Conservation (phyloP, 2,113 vertebrate species). For the Anarhynchus alexandrinus region DNA sequence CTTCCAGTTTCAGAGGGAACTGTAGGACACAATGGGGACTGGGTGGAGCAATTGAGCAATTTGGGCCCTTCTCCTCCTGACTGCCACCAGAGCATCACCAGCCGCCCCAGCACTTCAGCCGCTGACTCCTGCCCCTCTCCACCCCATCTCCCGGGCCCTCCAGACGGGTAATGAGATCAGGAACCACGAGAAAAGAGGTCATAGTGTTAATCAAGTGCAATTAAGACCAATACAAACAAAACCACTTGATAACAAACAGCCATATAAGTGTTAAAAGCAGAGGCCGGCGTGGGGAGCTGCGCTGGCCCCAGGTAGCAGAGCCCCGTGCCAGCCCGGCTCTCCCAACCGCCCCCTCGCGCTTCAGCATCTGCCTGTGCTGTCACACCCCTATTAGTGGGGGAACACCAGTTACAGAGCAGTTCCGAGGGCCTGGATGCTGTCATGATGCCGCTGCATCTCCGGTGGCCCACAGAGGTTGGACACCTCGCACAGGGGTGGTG, state of each 20-base stretch:
- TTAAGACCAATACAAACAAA: background rate
- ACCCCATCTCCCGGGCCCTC: background rate
- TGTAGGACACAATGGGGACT: accelerated
- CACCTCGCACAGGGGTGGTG: too few species aligned
- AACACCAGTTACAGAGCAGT: background rate
- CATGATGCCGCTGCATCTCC: accelerated
- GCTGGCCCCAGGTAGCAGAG: accelerated
- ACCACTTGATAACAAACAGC: background rate
- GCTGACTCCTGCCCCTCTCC: background rate
- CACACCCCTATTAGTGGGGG: accelerated
- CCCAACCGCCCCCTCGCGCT: background rate
- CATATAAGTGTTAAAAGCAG: accelerated
- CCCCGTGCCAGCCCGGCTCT: background rate
- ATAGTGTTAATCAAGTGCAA: background rate
- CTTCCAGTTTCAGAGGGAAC: background rate
- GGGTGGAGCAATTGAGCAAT: accelerated
- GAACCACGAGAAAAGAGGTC: background rate
- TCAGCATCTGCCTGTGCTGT: background rate
- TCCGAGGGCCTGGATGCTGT: accelerated
- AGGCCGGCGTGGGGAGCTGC: background rate
- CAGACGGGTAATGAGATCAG: background rate
- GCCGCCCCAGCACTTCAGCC: background rate
- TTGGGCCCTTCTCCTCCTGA: accelerated
- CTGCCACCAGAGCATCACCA: background rate
- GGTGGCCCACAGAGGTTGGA: background rate